Conservation (phyloP, 1,140 invertebrate genomes). For the Ruditapes philippinarum region DNA sequence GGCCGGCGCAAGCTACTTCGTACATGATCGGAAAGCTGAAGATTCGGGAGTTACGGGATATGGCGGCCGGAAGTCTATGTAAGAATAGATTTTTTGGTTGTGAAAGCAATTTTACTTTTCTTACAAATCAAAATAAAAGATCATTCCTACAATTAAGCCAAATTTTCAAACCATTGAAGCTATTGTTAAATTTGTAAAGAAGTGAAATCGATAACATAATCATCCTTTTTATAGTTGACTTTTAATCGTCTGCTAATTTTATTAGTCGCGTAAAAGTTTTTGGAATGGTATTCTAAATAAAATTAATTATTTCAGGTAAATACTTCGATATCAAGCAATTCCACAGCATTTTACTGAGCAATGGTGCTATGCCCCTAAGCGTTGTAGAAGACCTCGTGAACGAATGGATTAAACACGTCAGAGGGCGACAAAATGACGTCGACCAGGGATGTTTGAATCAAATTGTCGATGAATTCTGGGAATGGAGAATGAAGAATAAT, state of each 20-base stretch:
- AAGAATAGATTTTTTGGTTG: no score
- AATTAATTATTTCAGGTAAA: constrained; percentile 68
- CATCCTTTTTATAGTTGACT: no score
- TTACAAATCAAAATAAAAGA: no score
- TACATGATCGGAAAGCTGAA: constrained; percentile 87
- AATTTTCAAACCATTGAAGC: no score
- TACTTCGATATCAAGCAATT: constrained; percentile 74
- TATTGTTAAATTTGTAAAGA: no score
- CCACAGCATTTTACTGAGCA: constrained; percentile 68
- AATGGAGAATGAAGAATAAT: constrained; percentile 57
- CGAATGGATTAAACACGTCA: constrained; percentile 65
- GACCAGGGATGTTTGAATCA: neutral
- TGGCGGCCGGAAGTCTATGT: constrained; percentile 83
- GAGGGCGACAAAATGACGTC: neutral
- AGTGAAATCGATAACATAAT: no score
- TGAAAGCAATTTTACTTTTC: no score
- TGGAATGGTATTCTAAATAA: no score
- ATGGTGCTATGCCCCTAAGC: constrained; percentile 73
- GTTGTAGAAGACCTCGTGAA: constrained; percentile 69
- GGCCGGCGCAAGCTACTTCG: constrained; percentile 86
- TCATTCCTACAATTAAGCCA: no score
- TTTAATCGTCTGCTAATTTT: no score
- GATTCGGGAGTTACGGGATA: constrained; percentile 84
- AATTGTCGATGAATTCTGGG: constrained; percentile 46
- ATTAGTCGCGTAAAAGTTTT: no score